These are phyloP conservation scores for Ctenopoma kingsleyae DNA, from an alignment of 2,797 vertebrate species.

Conservation along the genomic window DNA sequence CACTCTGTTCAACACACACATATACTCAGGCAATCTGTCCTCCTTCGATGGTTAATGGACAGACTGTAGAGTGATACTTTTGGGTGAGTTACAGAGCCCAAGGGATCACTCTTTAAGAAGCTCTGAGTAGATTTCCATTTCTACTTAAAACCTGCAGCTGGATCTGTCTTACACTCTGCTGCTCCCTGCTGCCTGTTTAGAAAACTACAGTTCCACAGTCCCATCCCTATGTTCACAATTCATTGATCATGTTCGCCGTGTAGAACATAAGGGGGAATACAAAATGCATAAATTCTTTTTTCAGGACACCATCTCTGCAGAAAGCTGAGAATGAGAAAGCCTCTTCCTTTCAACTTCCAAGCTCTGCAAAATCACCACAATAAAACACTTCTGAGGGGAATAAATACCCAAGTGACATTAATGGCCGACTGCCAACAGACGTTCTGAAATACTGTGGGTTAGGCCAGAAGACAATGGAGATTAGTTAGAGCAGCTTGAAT, in stretches of 20 bases:
- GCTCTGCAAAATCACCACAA: constrained; percentile 50
- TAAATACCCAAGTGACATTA: constrained; percentile 44
- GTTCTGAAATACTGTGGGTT: constrained; percentile 26
- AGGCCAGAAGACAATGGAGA: constrained; percentile 35
- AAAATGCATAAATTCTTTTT: constrained; percentile 7
- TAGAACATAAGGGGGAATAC: not conserved
- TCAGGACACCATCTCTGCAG: constrained; percentile 23
- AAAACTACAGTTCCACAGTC: constrained; percentile 42
- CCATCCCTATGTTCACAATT: constrained; percentile 8
- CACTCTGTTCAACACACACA: not conserved
- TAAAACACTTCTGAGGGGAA: constrained; percentile 45
- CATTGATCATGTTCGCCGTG: constrained; percentile 2
- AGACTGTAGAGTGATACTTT: constrained; percentile 63
- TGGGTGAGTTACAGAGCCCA: constrained; percentile 63
- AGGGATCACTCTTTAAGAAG: constrained; percentile 50
- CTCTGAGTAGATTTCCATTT: constrained; percentile 40
- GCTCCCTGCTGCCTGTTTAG: constrained; percentile 66
- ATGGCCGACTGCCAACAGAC: constrained; percentile 40
- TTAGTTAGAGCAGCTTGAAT: constrained; percentile 47
- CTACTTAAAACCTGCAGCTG: constrained; percentile 15
- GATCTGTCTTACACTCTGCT: constrained; percentile 45
- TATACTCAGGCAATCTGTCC: constrained; percentile 34
- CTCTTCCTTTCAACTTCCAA: constrained; percentile 27
- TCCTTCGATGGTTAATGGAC: constrained; percentile 63
- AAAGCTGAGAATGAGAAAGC: constrained; percentile 30